phyloP scores from a whole-genome alignment of 2,888 invertebrate species.

The Caenorhabditis parvicauda region DNA sequence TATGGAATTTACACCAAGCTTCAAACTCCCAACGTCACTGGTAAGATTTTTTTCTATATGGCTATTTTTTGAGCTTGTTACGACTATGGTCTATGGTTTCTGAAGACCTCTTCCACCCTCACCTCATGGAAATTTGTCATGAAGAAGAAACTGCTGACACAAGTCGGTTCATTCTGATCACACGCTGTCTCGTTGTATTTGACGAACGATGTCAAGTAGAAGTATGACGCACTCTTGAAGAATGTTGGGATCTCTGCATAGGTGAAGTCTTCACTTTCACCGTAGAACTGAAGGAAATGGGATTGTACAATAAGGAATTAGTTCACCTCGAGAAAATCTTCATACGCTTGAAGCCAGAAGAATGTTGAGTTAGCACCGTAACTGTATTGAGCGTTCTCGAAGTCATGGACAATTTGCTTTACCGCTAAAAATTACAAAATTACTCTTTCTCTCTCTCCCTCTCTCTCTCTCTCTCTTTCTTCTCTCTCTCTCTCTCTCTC shows the following conservation, averaged over 20 bases:
- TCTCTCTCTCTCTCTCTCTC: neutral
- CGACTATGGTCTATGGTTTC: too few relatives aligned
- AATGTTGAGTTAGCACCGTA: slow-evolving; percentile 56
- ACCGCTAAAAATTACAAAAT: slow-evolving; percentile 26
- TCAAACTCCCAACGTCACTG: too few relatives aligned
- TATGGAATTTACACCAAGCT: too few relatives aligned
- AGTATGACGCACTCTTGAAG: slow-evolving; percentile 54
- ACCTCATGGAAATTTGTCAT: slow-evolving; percentile 57
- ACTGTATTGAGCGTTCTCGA: slow-evolving; percentile 45
- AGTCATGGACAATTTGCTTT: slow-evolving; percentile 49
- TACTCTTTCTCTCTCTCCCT: neutral
- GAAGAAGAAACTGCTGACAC: slow-evolving; percentile 54
- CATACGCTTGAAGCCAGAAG: slow-evolving; percentile 53
- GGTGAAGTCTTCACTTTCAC: slow-evolving; percentile 35
- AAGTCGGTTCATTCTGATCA: slow-evolving; percentile 36
- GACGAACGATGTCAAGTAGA: slow-evolving; percentile 53
- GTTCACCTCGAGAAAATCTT: slow-evolving; percentile 37
- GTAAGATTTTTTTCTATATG: too few relatives aligned
- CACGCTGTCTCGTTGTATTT: slow-evolving; percentile 56
- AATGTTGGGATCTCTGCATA: slow-evolving; percentile 57
- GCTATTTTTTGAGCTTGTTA: too few relatives aligned
- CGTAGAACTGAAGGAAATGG: slow-evolving; percentile 51
- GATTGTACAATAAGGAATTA: neutral
- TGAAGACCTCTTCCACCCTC: too few relatives aligned
- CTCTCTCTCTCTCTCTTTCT: neutral